Evolutionary conservation across 92 coral and sea anemone species (phyloP), one percentile per base, ranked within the genome.

Genomic region (Palythoa caribaeorum): DNA sequence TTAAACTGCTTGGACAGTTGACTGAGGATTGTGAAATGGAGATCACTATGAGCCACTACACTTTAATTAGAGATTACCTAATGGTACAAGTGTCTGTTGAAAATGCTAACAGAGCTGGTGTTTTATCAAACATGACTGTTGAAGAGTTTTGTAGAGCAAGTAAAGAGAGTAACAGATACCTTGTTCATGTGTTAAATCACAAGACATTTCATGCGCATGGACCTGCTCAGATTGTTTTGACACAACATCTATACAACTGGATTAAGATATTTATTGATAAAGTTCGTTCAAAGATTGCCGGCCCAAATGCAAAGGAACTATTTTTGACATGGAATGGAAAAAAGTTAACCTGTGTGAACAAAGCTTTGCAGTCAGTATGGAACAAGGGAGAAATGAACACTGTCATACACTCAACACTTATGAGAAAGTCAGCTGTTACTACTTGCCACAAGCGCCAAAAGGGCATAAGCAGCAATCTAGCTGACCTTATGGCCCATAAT

Each of bases 31-130:
- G 78, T 37, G 51, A 69, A n/a, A 83, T 60, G 20, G 59, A 47
- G 88, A 78, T 90, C 65, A 92, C 93, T 63, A 89, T 90, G 74
- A 78, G 83, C 6, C 35, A 72, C 17, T 92, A 85, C 71, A 87
- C 90, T 2, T 71, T 92, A 36, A 79, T 92, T 9, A 79, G 90
- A 87, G 91, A 93, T 73, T 93, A 65, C 73, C 79, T 90, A 38
- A 19, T 93, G 20, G 76, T 78, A 6, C 91, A 92, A 65, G 88
- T 92, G 17, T 84, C 88, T 66, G 83, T 90, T 77, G 94, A 91
- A 35, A 92, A 92, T 81, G 94, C 94, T n/a, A 87, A 89, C 75
- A 83, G 89, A 19, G 86, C 93, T 73, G 92, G 93, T 14, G 94
- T 92, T 28, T 36, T 92, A 57, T 88, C 92, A 11, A 68, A 89